These are phyloP conservation scores for Adelosebastes latens DNA, from an alignment of 2,797 vertebrate genomes.

Conservation along the genomic window DNA sequence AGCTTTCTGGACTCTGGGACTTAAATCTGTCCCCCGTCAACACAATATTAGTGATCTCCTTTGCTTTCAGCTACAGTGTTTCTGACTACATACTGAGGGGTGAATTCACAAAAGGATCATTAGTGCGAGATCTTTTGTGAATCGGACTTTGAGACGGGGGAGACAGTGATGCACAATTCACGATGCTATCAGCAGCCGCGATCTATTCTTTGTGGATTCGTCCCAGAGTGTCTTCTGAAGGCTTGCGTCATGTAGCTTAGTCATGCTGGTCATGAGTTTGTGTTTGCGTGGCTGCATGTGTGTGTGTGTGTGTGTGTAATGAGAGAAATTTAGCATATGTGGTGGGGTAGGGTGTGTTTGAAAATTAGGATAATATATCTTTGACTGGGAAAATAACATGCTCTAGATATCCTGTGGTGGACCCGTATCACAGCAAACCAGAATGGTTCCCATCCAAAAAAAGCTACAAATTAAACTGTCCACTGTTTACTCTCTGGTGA, in stretches of 20 bases:
- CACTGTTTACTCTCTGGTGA: slow-evolving; percentile 36
- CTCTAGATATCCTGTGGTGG: not conserved
- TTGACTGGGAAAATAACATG: not conserved
- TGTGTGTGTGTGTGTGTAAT: slow-evolving; percentile 28
- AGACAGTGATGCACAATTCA: not conserved
- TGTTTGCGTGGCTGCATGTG: slow-evolving; percentile 20
- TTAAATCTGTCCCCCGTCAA: slow-evolving; percentile 4
- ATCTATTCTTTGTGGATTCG: not conserved
- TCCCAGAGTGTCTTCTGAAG: not conserved
- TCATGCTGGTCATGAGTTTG: slow-evolving; percentile 64
- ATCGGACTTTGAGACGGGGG: not conserved
- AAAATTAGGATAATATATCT: not conserved
- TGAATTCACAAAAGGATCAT: not conserved
- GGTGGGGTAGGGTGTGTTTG: not conserved
- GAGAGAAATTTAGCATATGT: not conserved
- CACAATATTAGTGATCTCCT: slow-evolving; percentile 22
- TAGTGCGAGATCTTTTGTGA: not conserved
- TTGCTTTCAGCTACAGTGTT: slow-evolving; percentile 24
- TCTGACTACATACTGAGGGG: not conserved
- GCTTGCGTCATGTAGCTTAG: slow-evolving; percentile 50
- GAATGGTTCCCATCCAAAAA: slow-evolving; percentile 3
- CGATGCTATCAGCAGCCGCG: not conserved
- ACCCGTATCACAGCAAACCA: not conserved
- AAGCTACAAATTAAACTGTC: slow-evolving; percentile 31
- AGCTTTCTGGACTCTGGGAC: slow-evolving; percentile 25